Base-by-base conservation (phyloP, 2,888 invertebrate genomes). In the Hydrotaea cyrtoneurina region DNA sequence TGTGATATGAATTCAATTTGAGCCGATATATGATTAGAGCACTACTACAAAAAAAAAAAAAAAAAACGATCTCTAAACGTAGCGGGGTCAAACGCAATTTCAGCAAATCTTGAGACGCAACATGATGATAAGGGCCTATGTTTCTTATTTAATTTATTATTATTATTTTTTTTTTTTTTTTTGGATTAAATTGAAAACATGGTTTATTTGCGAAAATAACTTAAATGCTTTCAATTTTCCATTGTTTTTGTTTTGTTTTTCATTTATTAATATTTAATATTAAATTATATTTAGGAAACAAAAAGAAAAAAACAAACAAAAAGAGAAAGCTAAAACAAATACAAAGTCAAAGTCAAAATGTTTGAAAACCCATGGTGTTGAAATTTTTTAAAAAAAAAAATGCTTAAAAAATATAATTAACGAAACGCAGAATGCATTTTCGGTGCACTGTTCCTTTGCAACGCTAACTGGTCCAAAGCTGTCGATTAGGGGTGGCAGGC, bases 81-180 rank as follows among this genome's bases (percentile, higher is more conserved):
- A 31, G 31, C 31, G 7, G 31, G 31, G 31, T 31, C 31, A 31
- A 72, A 43, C 4, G 57, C 62, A 31, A 53, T 21, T 43, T 10
- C 21, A 15, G 19, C 50, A 69, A 23, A 21, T 46, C 79, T 46
- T 75, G 46, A 82, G 85, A 85, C 85, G 85, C 74, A 85, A 74
- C 10, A 55, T 85, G 85, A 79, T 82, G 85, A 85, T 82, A 85
- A 85, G 85, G 85, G 85, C 85, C 79, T 82, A 76, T 50, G n/a
- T 50, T 50, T 50, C n/a, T 15, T n/a, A 15, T 50, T 1, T n/a
- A 50, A 43, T 8, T 43, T 8, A n/a, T n/a, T n/a, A n/a, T n/a
- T n/a, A n/a, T n/a, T n/a, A n/a, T n/a, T n/a, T 43, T 43, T 43
- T 43, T 15, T 43, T 43, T 43, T 7, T 10, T 43, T 15, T 43